These are phyloP conservation scores for Mirza zaza DNA, from an alignment of 2,113 vertebrate species.

Conservation along the genomic window DNA sequence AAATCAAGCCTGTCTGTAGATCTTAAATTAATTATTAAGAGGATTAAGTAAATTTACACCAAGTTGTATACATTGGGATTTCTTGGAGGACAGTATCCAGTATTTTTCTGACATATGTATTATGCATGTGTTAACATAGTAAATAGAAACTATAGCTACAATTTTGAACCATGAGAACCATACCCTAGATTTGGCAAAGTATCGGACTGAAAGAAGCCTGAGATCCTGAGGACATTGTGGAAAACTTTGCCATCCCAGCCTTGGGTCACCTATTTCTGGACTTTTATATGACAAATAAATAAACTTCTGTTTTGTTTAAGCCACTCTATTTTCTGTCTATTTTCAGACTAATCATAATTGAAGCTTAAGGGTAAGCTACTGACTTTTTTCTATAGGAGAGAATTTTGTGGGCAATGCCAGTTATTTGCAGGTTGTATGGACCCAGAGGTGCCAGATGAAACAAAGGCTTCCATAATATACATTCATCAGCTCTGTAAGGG, in stretches of 20 bases:
- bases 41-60: background rate
- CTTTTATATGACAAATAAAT: background rate
- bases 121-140: background rate
- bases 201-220: background rate
- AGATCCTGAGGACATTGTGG: background rate
- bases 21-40: constrained; percentile 44
- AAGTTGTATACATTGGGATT: constrained; percentile 17
- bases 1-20: background rate
- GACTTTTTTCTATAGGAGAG: background rate
- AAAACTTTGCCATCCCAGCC: background rate
- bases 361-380: background rate
- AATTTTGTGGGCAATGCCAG: background rate
- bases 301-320: constrained; percentile 3
- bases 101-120: background rate
- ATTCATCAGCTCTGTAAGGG: background rate
- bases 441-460: background rate
- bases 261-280: background rate
- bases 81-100: constrained; percentile 3
- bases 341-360: background rate
- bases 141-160: constrained; percentile 8
- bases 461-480: background rate
- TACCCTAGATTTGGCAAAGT: background rate
- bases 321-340: background rate
- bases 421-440: background rate
- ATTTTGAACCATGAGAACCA: background rate